Base-by-base conservation (phyloP, 1,140 invertebrate genomes). In the Zaprionus africanus region DNA sequence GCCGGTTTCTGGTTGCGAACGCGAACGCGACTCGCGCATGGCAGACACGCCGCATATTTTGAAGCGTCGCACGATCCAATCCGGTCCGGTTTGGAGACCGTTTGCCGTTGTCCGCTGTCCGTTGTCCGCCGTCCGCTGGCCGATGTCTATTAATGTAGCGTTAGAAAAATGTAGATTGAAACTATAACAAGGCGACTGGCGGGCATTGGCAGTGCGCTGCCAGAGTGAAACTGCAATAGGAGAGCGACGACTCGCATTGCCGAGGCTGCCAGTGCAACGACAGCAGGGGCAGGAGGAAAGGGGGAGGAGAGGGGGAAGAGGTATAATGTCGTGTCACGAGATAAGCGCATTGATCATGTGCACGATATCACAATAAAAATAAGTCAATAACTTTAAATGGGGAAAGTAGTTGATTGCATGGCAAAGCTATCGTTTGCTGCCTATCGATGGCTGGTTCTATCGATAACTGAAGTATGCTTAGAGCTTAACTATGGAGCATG, bases 131-230 rank as follows among this genome's bases (percentile, higher is more conserved):
- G 61, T 79, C 69, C 31, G 38, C 6, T 49, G 17, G 2, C 43
- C 60, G 63, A 38, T 54, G 62, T 79, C 69, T 68, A 79, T 77
- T 43, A 13, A 64, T 54, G 62, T 64, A 56, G 62, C 51, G 60
- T 62, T 62, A 62, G 41, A 78, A 81, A 81, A 86, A 85, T 82
- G 79, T 76, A 81, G 66, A 86, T 85, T 82, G 73, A 61, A 79
- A 82, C 79, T 79, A 64, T 85, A 85, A 82, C 82, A 86, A 86
- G 82, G 84, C 80, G 53, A 26, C 34, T 38, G 51, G 36, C 54
- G 57, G 51, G 36, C 36, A 60, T 53, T 34, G 62, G 43, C 34
- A 34, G 22, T 22, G 62, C 13, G 58, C 31, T 64, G 31, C 9
- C 31, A 34, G 31, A 38, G 72, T 63, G 72, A 75, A 75, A 75